Base-by-base conservation (phyloP, 2,888 invertebrate species). In the Dione vanillae region DNA sequence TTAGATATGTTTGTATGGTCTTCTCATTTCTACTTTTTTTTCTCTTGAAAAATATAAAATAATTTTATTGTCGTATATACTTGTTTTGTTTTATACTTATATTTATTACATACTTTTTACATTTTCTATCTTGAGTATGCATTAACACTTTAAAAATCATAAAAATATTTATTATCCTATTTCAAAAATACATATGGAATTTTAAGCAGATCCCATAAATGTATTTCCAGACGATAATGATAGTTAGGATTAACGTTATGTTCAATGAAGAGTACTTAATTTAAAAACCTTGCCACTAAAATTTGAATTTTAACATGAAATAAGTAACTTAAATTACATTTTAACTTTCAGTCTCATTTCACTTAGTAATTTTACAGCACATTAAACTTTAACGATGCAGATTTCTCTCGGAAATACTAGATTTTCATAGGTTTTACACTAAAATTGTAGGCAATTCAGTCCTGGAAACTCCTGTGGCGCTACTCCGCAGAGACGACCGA, bases 401-500 rank as follows among this genome's bases (percentile, higher is more conserved):
- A 35, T 61, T 61, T 61, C 45, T 27, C 61, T 16, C 45, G 16
- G 27, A 61, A 27, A 27, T 59, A 27, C 61, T 61, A 45, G 61
- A 61, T 61, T 61, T 45, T 61, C 47, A 58, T 59, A 67, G 58
- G 58, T 67, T 68, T 68, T 68, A 61, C 20, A 56, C 41, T 61
- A 68, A 68, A 68, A 59, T 51, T 45, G 27, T 69, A 54, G 62
- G 41, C 62, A 52, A 61, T 62, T 54, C 62, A 62, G 54, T 56
- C 49, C 49, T 40, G 62, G 52, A 67, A 72, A 68, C 52, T 71
- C 43, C 54, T 45, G 56, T 49, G 56, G 56, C 64, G 56, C 65
- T 43, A 35, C 71, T 68, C 73, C 71, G 64, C 69, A 66, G 69
- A 73, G 72, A 65, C 59, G 70, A 64, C 67, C 71, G 70, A 73